Base-by-base conservation (phyloP, 2,797 vertebrate genomes). In the Zenarchopterus dispar region DNA sequence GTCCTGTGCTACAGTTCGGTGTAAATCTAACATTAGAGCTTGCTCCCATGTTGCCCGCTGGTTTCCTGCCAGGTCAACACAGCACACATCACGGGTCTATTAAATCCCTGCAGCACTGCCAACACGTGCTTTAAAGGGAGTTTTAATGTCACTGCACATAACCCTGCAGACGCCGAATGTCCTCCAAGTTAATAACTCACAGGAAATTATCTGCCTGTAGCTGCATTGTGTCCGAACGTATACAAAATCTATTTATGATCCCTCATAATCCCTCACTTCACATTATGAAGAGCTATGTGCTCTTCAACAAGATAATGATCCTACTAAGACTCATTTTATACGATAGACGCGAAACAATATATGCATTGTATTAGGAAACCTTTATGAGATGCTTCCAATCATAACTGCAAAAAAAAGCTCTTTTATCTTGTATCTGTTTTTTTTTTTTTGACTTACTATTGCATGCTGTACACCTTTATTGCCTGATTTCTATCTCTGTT, bases 31-130 rank as follows among this genome's bases (percentile, higher is more conserved):
- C 57, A 39, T 36, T 39, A 39, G 36, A 39, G 36, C 36, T 15
- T 15, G 24, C 2, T 53, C 52, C 31, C 57, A 36, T 53, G 22
- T 22, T 1, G 19, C 54, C 67, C 56, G 62, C 65, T 78, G 77
- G 74, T 45, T 48, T 41, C 17, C 41, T 42, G 63, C 73, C 80
- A 74, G 36, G 15, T 42, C 58, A 23, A 21, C 53, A 18, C 13
- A 17, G 56, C 56, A 55, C 43, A 67, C 49, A 55, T 6, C 16
- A 50, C 17, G 41, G 5, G 24, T 45, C 51, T 31, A 60, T 48
- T 62, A 73, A 60, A 54, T 65, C 49, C 7, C 52, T 15, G 8
- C 10, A 54, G 62, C 18, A 10, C 39, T 64, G 57, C 56, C 31
- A 49, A 42, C 58, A 13, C 44, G 28, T 44, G n/a, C 51, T 57